Evolutionary conservation across 35 echinoderm and acorn worm genomes (phyloP), one percentile per base, ranked within the genome.

Genomic region (Stichopus chloronotus): DNA sequence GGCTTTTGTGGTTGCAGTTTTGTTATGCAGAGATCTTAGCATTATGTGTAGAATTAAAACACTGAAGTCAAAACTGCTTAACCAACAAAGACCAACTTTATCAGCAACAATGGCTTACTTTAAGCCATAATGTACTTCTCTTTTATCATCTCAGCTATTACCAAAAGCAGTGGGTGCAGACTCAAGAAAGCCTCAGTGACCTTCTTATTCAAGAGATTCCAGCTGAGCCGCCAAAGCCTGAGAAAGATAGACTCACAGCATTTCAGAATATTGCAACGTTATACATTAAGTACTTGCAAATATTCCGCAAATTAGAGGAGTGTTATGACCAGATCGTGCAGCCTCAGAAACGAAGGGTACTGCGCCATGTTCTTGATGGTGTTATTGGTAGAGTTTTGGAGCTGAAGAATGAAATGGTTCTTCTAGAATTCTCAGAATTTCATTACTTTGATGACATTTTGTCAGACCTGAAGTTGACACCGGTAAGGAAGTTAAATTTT

Each of bases 361-460:
- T 99, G 53, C 92, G 95, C 5, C 97, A 96, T 88, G 94, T 99
- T 52, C 79, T 99, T 63, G 97, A 99, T 90, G 97, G 97, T 78
- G 95, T 96, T 24, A 96, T 99, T 94, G 97, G 97, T 53, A 88
- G 97, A 60, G 88, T 96, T 53, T 59, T 99, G 58, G 97, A 99
- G 88, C 92, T 99, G n/a, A 99, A 99, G 77, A 96, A 99, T 82
- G 97, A 99, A 87, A 96, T 99, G 95, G 97, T 99, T 25, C 92
- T 96, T 9, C 83, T 96, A 22, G 97, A 96, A 72, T 95, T 96
- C 58, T 99, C 97, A 58, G 97, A 99, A 72, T 99, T 99, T 72
- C 97, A 99, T 71, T 99, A 99, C 77, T 99, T 99, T 95, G 97
- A 99, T 94, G 97, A 99, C 81, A 99, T 99, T 61, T 77, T 99